These are phyloP conservation scores for Lagopus leucura DNA, from an alignment of 2,113 vertebrate genomes.

Conservation along the genomic window DNA sequence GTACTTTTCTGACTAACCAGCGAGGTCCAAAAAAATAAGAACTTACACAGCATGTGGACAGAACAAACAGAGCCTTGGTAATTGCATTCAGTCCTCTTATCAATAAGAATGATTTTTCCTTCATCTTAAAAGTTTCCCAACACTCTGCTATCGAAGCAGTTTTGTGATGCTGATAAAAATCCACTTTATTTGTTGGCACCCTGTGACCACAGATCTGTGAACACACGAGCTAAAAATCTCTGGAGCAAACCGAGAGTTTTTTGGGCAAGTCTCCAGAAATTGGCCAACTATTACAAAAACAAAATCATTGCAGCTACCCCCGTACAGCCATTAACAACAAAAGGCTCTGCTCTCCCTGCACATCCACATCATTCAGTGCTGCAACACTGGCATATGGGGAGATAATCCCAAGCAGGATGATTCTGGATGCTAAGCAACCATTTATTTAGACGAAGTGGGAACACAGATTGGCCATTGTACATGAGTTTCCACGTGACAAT, in stretches of 20 bases:
- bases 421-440: neutral
- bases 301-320: neutral
- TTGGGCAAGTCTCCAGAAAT: neutral
- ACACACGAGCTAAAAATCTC: neutral
- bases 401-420: neutral
- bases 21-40: neutral
- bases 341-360: neutral
- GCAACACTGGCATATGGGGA: neutral
- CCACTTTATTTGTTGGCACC: neutral
- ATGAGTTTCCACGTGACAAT: accelerated
- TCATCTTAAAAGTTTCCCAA: neutral
- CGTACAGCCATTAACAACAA: neutral
- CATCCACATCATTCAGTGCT: neutral
- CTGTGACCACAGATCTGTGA: neutral
- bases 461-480: neutral
- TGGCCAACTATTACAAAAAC: neutral
- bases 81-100: neutral
- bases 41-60: neutral
- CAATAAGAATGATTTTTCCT: neutral
- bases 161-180: neutral
- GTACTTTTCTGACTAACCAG: neutral
- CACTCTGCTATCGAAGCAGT: neutral
- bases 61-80: neutral
- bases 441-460: accelerated
- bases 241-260: neutral